Conservation (phyloP, 2,797 vertebrate species). For the Garrulus glandarius region DNA sequence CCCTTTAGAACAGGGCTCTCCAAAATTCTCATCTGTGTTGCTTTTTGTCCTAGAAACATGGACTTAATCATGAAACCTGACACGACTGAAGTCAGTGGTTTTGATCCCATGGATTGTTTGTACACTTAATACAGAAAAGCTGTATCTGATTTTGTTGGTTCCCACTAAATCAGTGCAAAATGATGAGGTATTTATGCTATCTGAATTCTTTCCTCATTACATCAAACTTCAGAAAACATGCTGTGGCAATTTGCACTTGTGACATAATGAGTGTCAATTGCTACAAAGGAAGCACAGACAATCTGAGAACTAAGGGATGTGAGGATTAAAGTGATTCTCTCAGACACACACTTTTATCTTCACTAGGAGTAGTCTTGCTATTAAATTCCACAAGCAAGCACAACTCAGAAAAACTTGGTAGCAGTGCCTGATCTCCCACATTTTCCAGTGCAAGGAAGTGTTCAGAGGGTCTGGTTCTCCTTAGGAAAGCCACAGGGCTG, state of each 20-base stretch:
- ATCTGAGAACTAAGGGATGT: not conserved
- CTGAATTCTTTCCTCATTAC: slow-evolving; percentile 26
- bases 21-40: accelerated
- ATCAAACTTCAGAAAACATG: not conserved
- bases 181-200: not conserved
- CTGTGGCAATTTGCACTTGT: not conserved
- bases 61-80: slow-evolving; percentile 6
- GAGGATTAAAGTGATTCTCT: not conserved
- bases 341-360: not conserved
- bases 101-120: not conserved
- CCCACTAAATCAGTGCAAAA: not conserved
- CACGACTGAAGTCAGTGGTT: not conserved
- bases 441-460: not conserved
- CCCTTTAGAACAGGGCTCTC: not conserved
- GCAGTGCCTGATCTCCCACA: not conserved
- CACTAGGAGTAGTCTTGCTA: not conserved
- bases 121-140: not conserved
- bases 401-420: not conserved
- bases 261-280: not conserved
- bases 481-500: not conserved
- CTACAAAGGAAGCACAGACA: not conserved
- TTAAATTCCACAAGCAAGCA: not conserved
- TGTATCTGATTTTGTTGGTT: not conserved
- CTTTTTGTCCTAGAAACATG: slow-evolving; percentile 2
- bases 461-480: not conserved